Evolutionary conservation across 2,888 invertebrate species (phyloP).

Genomic region (Ariolimax columbianus): DNA sequence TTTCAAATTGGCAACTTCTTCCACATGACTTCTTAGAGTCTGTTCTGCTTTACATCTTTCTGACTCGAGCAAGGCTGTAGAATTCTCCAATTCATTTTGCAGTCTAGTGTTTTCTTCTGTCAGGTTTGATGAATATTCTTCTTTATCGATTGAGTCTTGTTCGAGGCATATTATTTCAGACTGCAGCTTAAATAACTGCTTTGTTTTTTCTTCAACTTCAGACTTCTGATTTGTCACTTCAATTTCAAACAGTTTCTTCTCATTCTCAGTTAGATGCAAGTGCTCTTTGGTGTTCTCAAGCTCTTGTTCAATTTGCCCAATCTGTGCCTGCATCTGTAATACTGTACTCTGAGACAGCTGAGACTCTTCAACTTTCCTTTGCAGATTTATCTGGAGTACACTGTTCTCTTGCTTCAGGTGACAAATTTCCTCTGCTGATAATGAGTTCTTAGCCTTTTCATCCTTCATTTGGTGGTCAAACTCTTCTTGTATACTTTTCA

Average conservation of each 20-base stretch:
- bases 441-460: conserved; percentile 21
- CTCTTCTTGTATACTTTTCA: conserved; percentile 19
- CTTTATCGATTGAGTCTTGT: conserved; percentile 18
- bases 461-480: conserved; percentile 26
- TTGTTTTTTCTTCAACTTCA: conserved; percentile 43
- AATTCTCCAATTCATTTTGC: conserved; percentile 18
- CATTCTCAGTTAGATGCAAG: background rate
- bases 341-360: conserved; percentile 38
- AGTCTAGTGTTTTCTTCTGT: conserved; percentile 16
- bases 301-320: conserved; percentile 38
- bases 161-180: conserved; percentile 15
- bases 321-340: conserved; percentile 41
- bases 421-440: conserved; percentile 27
- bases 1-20: conserved; percentile 35
- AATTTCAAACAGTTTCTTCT: conserved; percentile 16
- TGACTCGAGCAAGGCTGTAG: background rate
- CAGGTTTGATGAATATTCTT: background rate
- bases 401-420: conserved; percentile 25
- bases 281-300: conserved; percentile 3
- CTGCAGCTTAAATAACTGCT: conserved; percentile 28
- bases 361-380: conserved; percentile 31
- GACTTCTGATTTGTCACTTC: conserved; percentile 24
- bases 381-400: conserved; percentile 16
- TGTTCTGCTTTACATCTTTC: conserved; percentile 1
- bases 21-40: background rate